phyloP scores from a whole-genome alignment of 2,797 vertebrate species.

The Tinamus major region DNA sequence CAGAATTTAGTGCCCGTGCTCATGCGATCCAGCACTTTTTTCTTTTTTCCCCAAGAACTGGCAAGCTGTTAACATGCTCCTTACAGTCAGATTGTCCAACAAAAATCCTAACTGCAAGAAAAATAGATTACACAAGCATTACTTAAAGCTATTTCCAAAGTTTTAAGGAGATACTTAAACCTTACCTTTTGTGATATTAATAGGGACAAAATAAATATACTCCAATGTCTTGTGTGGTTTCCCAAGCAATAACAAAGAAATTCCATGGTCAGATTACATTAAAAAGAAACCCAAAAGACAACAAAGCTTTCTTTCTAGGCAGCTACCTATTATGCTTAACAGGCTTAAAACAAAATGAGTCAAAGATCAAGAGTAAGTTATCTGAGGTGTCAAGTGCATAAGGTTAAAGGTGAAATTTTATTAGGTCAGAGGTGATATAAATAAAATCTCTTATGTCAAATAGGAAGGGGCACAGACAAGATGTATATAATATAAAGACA shows the following conservation, averaged over 20 bases:
- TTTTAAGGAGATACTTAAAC: not conserved
- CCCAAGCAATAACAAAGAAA: constrained; percentile 43
- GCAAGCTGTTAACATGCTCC: not conserved
- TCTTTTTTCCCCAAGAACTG: not conserved
- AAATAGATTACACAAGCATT: not conserved
- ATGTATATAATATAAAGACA: constrained; percentile 77
- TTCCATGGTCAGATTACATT: constrained; percentile 17
- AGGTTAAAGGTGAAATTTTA: constrained; percentile 89
- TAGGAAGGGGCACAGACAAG: constrained; percentile 75
- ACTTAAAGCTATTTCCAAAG: not conserved
- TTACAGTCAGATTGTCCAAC: not conserved
- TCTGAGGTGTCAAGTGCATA: constrained; percentile 82
- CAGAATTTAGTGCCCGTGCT: not conserved
- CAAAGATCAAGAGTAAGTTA: constrained; percentile 82
- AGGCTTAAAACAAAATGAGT: constrained; percentile 77
- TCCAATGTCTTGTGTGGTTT: constrained; percentile 8
- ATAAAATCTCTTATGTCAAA: constrained; percentile 84
- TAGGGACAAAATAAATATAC: not conserved
- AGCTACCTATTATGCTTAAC: constrained; percentile 65
- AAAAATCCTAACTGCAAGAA: not conserved
- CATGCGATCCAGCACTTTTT: not conserved
- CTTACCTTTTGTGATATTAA: not conserved
- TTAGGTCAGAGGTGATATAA: constrained; percentile 82
- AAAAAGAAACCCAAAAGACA: not conserved
- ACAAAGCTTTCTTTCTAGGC: constrained; percentile 36